Conservation (phyloP, 2,888 invertebrate species). For the Drosophila glabriapex region DNA sequence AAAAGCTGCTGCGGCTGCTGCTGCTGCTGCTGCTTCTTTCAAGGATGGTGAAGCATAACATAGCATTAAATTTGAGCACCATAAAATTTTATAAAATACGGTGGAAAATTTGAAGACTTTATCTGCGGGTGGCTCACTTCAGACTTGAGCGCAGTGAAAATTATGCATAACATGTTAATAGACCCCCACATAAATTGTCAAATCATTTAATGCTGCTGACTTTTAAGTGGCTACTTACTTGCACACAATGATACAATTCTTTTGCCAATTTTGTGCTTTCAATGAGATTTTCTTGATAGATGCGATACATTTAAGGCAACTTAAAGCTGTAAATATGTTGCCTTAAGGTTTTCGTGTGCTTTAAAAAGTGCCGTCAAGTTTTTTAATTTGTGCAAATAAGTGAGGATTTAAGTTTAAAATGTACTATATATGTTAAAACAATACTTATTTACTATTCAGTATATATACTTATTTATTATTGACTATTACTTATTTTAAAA, state of each 20-base stretch:
- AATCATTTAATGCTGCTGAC: slow-evolving; percentile 35
- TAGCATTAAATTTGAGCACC: slow-evolving; percentile 57
- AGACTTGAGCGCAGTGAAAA: slow-evolving; percentile 5
- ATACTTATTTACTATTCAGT: background rate
- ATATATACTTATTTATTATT: background rate
- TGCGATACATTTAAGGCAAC: background rate
- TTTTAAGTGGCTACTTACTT: slow-evolving; percentile 15
- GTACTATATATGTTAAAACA: background rate
- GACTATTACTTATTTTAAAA: background rate
- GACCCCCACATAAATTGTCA: slow-evolving; percentile 38
- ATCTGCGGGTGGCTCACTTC: background rate
- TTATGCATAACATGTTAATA: slow-evolving; percentile 11
- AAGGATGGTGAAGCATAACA: slow-evolving; percentile 44
- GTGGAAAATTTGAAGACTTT: slow-evolving; percentile 35
- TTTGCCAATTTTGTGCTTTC: background rate
- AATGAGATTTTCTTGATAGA: background rate
- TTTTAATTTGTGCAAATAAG: background rate
- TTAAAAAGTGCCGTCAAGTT: background rate
- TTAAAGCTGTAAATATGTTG: background rate
- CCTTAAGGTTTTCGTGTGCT: background rate
- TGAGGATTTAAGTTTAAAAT: background rate
- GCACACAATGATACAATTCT: slow-evolving; percentile 7
- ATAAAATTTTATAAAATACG: slow-evolving; percentile 60
- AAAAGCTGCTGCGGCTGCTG: background rate
- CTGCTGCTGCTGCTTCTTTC: slow-evolving; percentile 7